Evolutionary conservation across 2,888 invertebrate genomes (phyloP).

Genomic region (Brachylomia viminalis): DNA sequence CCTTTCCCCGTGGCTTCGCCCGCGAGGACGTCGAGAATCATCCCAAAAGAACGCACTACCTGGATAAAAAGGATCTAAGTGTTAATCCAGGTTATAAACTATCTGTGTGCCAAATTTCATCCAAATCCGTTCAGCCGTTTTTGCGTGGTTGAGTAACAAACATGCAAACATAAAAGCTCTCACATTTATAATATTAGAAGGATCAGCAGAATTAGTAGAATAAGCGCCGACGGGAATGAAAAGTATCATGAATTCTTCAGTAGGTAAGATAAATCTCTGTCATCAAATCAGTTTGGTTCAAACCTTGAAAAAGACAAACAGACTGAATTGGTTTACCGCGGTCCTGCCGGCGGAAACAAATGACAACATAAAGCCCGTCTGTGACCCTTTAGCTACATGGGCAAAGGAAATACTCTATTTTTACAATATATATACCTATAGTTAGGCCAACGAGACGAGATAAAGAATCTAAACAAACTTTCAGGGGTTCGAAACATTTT

Average conservation of each 20-base stretch:
- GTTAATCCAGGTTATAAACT: too few species aligned
- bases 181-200: background rate
- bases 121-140: too few species aligned
- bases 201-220: background rate
- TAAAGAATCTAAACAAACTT: too few species aligned
- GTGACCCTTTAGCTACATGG: background rate
- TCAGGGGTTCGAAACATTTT: too few species aligned
- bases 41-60: too few species aligned
- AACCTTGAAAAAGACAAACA: background rate
- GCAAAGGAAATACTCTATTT: background rate
- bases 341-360: background rate
- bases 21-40: background rate
- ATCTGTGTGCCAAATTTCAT: too few species aligned
- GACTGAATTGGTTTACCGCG: background rate
- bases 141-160: too few species aligned
- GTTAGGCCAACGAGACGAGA: too few species aligned
- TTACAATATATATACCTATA: background rate
- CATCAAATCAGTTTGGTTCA: background rate
- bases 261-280: background rate
- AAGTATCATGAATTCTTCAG: slow-evolving; percentile 14
- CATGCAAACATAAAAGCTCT: background rate
- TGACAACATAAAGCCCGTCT: background rate
- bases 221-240: background rate
- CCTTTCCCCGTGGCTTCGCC: background rate
- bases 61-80: too few species aligned